Percentiles rank a stretch among this genome's conserved stretches.
These are phyloP conservation scores for Drosophila equinoxialis DNA, from an alignment of 1,140 invertebrate species.

Conservation along the genomic window DNA sequence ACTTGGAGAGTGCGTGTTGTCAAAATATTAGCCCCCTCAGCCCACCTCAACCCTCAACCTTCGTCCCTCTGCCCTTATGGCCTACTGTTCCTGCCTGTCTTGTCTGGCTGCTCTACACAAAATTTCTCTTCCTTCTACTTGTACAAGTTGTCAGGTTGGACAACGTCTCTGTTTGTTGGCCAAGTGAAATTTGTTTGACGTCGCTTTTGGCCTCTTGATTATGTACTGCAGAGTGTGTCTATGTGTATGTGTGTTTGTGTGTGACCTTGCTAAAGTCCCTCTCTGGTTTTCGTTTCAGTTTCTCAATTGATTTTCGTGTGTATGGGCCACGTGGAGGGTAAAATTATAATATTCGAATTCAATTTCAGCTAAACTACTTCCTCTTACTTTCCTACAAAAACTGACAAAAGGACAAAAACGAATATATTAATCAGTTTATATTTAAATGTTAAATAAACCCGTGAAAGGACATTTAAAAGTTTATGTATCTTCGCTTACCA, in stretches of 20 bases:
- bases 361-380: neutral
- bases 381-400: too few species aligned
- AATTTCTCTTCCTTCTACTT: neutral
- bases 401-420: too few species aligned
- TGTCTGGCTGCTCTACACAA: neutral
- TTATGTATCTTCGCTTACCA: too few species aligned
- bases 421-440: too few species aligned
- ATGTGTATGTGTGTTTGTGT: neutral
- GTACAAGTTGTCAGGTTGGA: constrained; percentile 46
- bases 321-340: constrained; percentile 43
- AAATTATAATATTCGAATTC: constrained; percentile 21
- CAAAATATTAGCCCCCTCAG: constrained; percentile 3
- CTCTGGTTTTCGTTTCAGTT: constrained; percentile 43
- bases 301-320: constrained; percentile 61
- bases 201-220: constrained; percentile 30
- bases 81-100: neutral
- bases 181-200: constrained; percentile 60
- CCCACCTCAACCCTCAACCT: neutral
- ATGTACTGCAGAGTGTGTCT: constrained; percentile 11
- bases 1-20: neutral
- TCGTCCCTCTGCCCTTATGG: too few species aligned
- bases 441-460: too few species aligned
- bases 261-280: constrained; percentile 35
- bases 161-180: constrained; percentile 57
- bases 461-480: too few species aligned